phyloP scores from a whole-genome alignment of 2,113 vertebrate genomes.

The Aphyosemion australe region DNA sequence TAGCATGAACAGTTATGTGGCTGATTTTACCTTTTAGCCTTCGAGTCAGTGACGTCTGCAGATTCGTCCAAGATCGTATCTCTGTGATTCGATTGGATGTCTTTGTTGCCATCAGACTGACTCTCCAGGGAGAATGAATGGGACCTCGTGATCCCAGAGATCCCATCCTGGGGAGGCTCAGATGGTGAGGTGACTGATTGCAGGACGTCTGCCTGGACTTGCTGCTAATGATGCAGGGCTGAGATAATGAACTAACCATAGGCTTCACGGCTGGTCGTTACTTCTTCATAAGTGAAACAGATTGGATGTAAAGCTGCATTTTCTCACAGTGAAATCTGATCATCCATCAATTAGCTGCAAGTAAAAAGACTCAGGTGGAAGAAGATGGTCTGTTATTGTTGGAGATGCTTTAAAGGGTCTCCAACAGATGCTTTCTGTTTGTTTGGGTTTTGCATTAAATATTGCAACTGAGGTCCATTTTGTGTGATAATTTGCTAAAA shows the following conservation, averaged over 20 bases:
- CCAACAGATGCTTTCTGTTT: constrained; percentile 1
- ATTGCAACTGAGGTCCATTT: too few relatives aligned
- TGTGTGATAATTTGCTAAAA: too few relatives aligned
- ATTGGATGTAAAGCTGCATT: constrained; percentile 52
- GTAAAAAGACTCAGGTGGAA: constrained; percentile 29
- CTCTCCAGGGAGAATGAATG: constrained; percentile 40
- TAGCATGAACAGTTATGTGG: neutral
- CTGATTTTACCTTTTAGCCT: constrained; percentile 15
- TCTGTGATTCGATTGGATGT: constrained; percentile 64
- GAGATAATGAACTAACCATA: constrained; percentile 62
- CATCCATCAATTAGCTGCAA: constrained; percentile 62
- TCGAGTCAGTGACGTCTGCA: constrained; percentile 49
- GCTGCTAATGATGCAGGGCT: constrained; percentile 53
- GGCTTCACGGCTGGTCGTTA: constrained; percentile 38
- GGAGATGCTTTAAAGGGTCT: neutral
- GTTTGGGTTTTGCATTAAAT: neutral
- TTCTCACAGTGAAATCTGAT: constrained; percentile 36
- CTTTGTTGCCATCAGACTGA: constrained; percentile 53
- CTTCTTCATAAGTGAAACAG: constrained; percentile 57
- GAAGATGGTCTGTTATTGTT: constrained; percentile 20
- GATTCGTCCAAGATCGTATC: constrained; percentile 51
- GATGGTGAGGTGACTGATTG: constrained; percentile 57
- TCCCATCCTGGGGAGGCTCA: constrained; percentile 31
- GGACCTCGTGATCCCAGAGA: constrained; percentile 39
- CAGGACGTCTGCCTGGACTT: constrained; percentile 49